Evolutionary conservation across 2,888 invertebrate genomes (phyloP).

Genomic region (Colostygia pectinataria): DNA sequence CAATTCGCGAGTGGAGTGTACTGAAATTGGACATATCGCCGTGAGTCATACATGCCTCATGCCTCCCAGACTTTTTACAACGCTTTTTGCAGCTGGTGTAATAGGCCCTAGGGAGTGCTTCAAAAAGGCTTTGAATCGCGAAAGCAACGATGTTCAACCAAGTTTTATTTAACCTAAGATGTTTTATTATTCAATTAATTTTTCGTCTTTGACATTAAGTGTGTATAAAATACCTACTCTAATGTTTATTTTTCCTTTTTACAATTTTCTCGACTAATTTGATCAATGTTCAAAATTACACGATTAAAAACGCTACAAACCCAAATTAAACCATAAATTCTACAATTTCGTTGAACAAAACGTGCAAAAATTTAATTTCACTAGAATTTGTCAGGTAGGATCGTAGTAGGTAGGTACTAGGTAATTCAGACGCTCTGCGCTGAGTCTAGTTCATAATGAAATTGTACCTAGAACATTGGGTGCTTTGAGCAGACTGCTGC

Average conservation of each 20-base stretch:
- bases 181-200: slow-evolving; percentile 3
- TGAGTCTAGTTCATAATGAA: slow-evolving; percentile 41
- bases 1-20: slow-evolving; percentile 69
- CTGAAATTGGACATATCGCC: slow-evolving; percentile 72
- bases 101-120: neutral
- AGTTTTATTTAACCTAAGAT: neutral
- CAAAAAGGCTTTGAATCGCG: neutral
- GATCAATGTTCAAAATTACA: too few species aligned
- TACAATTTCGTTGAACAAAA: slow-evolving; percentile 25
- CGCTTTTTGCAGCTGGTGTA: slow-evolving; percentile 1
- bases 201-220: too few species aligned
- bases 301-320: too few species aligned
- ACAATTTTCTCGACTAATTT: too few species aligned
- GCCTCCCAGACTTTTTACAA: slow-evolving; percentile 29
- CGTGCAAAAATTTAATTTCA: slow-evolving; percentile 44
- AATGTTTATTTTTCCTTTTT: too few species aligned
- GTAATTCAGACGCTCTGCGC: slow-evolving; percentile 40
- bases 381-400: slow-evolving; percentile 37
- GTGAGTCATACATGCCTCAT: slow-evolving; percentile 46
- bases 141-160: neutral
- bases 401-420: slow-evolving; percentile 9
- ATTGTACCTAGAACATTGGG: slow-evolving; percentile 32
- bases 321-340: too few species aligned
- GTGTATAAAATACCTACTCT: too few species aligned
- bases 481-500: slow-evolving; percentile 34